These are phyloP conservation scores for Laspeyria flexula DNA, from an alignment of 2,888 invertebrate species.

Conservation along the genomic window DNA sequence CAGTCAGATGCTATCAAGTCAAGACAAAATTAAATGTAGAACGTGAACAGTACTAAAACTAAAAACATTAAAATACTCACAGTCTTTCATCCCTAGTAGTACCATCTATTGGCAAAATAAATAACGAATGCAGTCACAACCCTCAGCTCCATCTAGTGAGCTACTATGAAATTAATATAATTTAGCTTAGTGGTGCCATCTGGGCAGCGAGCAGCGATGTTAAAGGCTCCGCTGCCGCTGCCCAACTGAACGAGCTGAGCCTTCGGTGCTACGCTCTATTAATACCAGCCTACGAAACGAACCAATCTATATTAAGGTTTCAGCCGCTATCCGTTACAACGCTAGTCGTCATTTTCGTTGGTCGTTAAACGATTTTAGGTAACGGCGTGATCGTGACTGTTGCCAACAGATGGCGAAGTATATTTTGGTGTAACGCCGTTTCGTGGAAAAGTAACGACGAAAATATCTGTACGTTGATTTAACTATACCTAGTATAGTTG, in stretches of 20 bases:
- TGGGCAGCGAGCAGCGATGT: conserved; percentile 53
- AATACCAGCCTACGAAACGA: conserved; percentile 57
- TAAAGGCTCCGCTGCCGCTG: conserved; percentile 67
- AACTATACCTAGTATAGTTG: too few relatives aligned
- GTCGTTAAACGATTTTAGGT: conserved; percentile 60
- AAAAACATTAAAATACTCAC: conserved; percentile 27
- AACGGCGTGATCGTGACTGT: conserved; percentile 41
- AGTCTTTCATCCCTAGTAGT: conserved; percentile 56
- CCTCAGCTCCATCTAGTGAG: conserved; percentile 68
- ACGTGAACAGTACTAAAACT: not conserved
- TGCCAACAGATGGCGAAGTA: conserved; percentile 64
- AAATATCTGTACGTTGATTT: not conserved
- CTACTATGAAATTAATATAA: conserved; percentile 46
- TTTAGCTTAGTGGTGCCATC: conserved; percentile 63
- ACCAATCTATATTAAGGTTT: conserved; percentile 61
- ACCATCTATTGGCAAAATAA: conserved; percentile 64
- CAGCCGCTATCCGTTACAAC: conserved; percentile 55
- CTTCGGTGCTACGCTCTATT: conserved; percentile 58
- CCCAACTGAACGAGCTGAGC: conserved; percentile 73
- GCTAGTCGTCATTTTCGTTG: conserved; percentile 72
- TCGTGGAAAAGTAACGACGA: conserved; percentile 33
- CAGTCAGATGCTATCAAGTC: not conserved
- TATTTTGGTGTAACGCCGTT: conserved; percentile 39
- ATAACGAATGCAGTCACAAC: conserved; percentile 30
- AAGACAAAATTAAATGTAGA: not conserved